A percentile compares a stretch with the other conserved stretches of the same genome.
phyloP scores from a whole-genome alignment of 64 coral and sea anemone genomes.

The Stichodactyla mertensii region DNA sequence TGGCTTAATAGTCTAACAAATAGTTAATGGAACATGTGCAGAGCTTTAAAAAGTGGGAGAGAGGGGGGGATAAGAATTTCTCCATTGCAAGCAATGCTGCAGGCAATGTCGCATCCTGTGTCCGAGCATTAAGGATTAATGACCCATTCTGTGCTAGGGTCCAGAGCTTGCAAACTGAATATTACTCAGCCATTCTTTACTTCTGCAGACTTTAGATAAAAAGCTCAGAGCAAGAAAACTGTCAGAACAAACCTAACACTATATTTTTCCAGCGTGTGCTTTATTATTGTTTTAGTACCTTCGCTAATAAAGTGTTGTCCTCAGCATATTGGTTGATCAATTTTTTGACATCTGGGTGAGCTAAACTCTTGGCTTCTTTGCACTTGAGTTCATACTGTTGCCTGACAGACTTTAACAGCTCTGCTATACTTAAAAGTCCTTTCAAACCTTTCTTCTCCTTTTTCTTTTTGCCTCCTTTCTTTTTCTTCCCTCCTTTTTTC shows the following conservation, averaged over 20 bases:
- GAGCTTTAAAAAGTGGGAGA: too few relatives aligned
- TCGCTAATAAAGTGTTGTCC: slow-evolving; percentile 62
- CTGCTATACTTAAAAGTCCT: slow-evolving; percentile 80
- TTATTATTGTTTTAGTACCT: slow-evolving; percentile 40
- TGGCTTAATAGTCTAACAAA: too few relatives aligned
- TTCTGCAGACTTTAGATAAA: too few relatives aligned
- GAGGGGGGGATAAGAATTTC: too few relatives aligned
- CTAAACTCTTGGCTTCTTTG: slow-evolving; percentile 84
- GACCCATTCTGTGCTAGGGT: too few relatives aligned
- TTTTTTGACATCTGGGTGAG: slow-evolving; percentile 76
- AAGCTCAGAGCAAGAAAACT: too few relatives aligned
- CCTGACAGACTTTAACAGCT: slow-evolving; percentile 67
- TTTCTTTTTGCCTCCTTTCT: slow-evolving; percentile 59
- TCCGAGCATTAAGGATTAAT: too few relatives aligned
- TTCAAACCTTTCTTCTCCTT: slow-evolving; percentile 83
- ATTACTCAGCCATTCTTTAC: too few relatives aligned
- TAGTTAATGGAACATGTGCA: too few relatives aligned
- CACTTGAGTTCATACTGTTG: slow-evolving; percentile 82
- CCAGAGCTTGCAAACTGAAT: too few relatives aligned
- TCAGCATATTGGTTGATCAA: slow-evolving; percentile 76
- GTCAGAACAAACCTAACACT: not conserved
- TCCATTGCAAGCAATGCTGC: too few relatives aligned
- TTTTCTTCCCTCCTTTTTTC: slow-evolving; percentile 62
- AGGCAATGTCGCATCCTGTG: too few relatives aligned
- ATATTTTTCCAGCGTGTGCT: not conserved